Evolutionary conservation across 2,888 invertebrate genomes (phyloP), one percentile per base, ranked within the genome.

Genomic region (Unio pictorum): DNA sequence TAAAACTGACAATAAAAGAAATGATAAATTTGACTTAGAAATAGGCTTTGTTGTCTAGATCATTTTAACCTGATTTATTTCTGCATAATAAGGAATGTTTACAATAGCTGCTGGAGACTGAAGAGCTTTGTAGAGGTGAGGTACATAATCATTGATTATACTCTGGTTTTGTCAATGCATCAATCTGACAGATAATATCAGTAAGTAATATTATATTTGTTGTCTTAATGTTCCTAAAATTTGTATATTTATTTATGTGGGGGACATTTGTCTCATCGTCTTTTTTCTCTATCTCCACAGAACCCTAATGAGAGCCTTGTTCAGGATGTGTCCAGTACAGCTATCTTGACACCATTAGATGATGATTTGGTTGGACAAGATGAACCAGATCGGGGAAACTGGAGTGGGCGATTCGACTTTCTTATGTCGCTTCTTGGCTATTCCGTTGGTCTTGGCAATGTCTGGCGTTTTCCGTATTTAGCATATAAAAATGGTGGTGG

Each of bases 391-490:
- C 80, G 86, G n/a, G 86, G 85, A 11, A 87, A 86, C 82, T 87
- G 87, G 87, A 71, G 81, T 6, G 87, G 87, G 6, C 73, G 86
- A 28, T 84, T 86, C 66, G 87, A 87, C 78, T 87, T 87, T 74
- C 85, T 87, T 55, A 86, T 87, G 86, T 87, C 86, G 11, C 73
- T 87, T n/a, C 76, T 87, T 23, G 86, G 86, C 4, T 86, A 86
- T 72, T 85, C 85, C 26, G 87, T 87, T 4, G 87, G 87, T 3
- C 79, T 87, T 5, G 87, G 87, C 11, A 87, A 86, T 73, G 87
- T 86, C 20, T 93, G 93, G 93, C 89, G 93, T 74, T 93, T 93
- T 89, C 93, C 93, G 2, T 93, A 93, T 79, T 79, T 89, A 34
- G 87, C 87, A 26, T 88, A 89, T 80, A 85, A 80, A 62, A 89